Evolutionary conservation across 2,113 vertebrate genomes (phyloP), one percentile per base, ranked within the genome.

Genomic region (Gulo gulo): DNA sequence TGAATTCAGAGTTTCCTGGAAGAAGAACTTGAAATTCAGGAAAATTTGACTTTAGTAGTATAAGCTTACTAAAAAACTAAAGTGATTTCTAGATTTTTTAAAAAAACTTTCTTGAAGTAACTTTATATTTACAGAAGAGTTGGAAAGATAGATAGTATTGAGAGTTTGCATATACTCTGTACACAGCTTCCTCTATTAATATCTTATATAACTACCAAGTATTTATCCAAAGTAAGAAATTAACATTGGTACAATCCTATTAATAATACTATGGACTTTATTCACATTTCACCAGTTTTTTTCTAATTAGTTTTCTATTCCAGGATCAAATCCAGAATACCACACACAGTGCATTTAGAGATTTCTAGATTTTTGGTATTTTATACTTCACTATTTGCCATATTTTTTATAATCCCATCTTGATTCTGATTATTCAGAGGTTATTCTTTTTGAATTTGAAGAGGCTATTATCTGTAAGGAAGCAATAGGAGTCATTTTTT

Each of bases 61-160:
- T 88, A 73, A 78, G 80, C 21, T 90, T 83, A 57, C 6, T 59
- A 63, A n/a, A 47, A 78, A 78, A 5, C 74, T 79, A 79, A 83
- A 80, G 69, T 61, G 34, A 71, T 82, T 73, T 59, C 16, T 92
- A 52, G 20, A 45, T 71, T 94, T 80, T 93, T n/a, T 14, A 3
- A 65, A 55, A 67, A 65, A 81, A 55, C 42, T 55, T 84, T 94
- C 67, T 90, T 93, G 29, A 82, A 96, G 82, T 93, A 93, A 82
- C 15, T 86, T 87, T 47, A 23, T 80, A 52, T 89, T 97, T 87
- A 74, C 3, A 71, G 16, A 86, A 80, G 21, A n/a, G 3, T 80
- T 94, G 8, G 2, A 88, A 69, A 95, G 14, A 79, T 79, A 94
- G 16, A 83, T 79, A 63, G 31, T 57, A 34, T 69, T 50, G 14